These are phyloP conservation scores for Geophilus truncorum DNA, from an alignment of 2,888 invertebrate species.

Conservation along the genomic window DNA sequence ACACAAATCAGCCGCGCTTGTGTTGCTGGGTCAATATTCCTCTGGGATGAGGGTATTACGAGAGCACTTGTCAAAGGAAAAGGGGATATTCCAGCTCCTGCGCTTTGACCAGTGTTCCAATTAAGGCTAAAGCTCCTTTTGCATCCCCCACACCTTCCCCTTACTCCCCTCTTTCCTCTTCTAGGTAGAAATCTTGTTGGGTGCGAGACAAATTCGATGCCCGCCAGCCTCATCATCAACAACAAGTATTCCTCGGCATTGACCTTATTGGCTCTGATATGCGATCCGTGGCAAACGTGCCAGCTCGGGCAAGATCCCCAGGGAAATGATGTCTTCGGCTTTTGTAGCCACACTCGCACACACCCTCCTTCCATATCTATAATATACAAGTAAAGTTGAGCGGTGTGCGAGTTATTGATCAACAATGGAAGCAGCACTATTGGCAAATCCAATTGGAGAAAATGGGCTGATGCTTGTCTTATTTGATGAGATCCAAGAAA, in stretches of 20 bases:
- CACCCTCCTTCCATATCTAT: background rate
- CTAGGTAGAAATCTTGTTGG: background rate
- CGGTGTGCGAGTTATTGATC: background rate
- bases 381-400: background rate
- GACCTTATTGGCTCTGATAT: background rate
- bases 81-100: background rate
- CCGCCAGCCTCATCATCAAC: background rate
- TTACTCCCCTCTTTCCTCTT: background rate
- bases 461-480: constrained; percentile 13
- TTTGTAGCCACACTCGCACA: background rate
- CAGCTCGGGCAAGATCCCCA: background rate
- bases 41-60: background rate
- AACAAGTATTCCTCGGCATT: background rate
- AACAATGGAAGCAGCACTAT: background rate
- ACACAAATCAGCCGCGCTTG: background rate
- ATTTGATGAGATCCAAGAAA: background rate
- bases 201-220: background rate
- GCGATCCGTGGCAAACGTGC: constrained; percentile 4
- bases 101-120: background rate
- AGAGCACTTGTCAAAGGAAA: background rate
- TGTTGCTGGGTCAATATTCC: background rate
- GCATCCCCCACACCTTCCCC: background rate
- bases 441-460: constrained; percentile 27
- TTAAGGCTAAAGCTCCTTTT: background rate
- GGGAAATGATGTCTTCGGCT: background rate